These are phyloP conservation scores for Neomorphus geoffroyi DNA, from an alignment of 2,797 vertebrate genomes.

Conservation along the genomic window DNA sequence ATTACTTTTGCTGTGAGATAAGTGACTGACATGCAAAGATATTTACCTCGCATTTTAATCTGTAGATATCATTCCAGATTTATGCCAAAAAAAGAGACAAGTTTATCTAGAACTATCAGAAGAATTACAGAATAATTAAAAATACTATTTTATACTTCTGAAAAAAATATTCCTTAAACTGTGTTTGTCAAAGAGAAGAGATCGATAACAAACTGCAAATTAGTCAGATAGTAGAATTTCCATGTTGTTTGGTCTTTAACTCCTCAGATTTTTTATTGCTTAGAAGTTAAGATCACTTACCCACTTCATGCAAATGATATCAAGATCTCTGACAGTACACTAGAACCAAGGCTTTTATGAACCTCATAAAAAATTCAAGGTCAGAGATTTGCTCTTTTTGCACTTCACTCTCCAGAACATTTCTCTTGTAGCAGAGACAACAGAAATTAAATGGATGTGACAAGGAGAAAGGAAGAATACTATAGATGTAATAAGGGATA, in stretches of 20 bases:
- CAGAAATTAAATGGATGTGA: neutral
- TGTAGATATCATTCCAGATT: neutral
- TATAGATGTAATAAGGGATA: neutral
- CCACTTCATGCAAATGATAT: neutral
- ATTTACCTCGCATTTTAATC: neutral
- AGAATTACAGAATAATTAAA: neutral
- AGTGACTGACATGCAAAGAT: neutral
- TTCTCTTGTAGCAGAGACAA: neutral
- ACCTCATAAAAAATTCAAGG: neutral
- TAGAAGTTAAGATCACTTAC: neutral
- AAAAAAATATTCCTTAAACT: neutral
- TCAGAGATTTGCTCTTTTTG: neutral
- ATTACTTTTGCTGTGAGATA: neutral
- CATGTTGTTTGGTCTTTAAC: neutral
- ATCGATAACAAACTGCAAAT: neutral
- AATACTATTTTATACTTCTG: neutral
- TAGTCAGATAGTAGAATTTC: neutral
- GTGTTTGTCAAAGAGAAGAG: neutral
- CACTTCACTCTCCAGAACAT: neutral
- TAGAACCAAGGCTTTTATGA: neutral
- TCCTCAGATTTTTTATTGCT: neutral
- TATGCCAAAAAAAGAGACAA: neutral
- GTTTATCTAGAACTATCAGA: neutral
- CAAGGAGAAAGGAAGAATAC: neutral
- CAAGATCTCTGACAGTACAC: neutral